These are phyloP conservation scores for Petaurus breviceps DNA, from an alignment of 2,113 vertebrate species.

Conservation along the genomic window DNA sequence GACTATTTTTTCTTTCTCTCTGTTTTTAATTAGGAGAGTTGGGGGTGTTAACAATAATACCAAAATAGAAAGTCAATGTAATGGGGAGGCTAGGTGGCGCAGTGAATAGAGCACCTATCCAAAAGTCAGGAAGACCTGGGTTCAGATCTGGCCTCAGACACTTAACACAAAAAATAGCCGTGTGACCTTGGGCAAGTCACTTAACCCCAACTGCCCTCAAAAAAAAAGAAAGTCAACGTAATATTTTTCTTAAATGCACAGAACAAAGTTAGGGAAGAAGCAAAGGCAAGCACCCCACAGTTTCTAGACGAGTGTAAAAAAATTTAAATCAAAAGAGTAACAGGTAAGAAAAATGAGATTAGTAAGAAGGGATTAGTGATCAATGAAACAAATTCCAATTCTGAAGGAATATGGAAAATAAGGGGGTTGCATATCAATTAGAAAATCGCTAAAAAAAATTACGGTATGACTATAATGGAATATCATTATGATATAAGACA, in stretches of 20 bases:
- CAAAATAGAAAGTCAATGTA: not conserved
- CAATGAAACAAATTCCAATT: not conserved
- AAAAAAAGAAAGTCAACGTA: not conserved
- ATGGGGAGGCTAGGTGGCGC: too few relatives aligned
- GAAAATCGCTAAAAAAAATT: not conserved
- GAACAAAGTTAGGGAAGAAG: not conserved
- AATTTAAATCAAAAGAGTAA: not conserved
- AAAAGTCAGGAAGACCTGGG: too few relatives aligned
- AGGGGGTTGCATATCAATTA: not conserved
- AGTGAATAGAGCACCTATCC: too few relatives aligned
- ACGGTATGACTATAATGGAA: not conserved
- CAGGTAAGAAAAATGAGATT: too few relatives aligned
- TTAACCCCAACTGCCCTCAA: too few relatives aligned
- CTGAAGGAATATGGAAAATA: not conserved
- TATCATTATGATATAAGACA: not conserved
- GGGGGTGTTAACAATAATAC: not conserved
- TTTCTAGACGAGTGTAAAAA: not conserved
- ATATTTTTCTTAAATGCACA: not conserved
- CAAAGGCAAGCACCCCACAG: too few relatives aligned
- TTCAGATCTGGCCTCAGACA: too few relatives aligned
- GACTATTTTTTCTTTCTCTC: not conserved
- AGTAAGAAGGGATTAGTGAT: not conserved
- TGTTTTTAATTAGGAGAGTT: not conserved
- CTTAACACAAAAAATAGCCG: too few relatives aligned
- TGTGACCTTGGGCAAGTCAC: too few relatives aligned